phyloP scores from a whole-genome alignment of 2,888 invertebrate species.

The Diaperis boleti region DNA sequence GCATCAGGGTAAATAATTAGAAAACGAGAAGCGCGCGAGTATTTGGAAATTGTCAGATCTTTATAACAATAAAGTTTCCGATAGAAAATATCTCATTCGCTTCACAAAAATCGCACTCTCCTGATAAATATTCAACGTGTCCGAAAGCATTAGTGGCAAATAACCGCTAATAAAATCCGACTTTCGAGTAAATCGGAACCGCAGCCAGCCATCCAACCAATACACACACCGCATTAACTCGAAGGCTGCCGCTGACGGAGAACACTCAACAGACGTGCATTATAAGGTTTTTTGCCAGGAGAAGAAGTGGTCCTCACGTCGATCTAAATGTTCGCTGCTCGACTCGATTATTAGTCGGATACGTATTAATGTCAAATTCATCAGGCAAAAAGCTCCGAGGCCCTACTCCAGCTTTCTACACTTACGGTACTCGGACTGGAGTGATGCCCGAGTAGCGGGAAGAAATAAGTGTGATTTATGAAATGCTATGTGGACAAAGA shows the following conservation, averaged over 20 bases:
- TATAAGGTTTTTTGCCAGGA: constrained; percentile 40
- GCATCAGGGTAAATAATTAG: constrained; percentile 43
- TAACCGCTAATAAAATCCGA: constrained; percentile 57
- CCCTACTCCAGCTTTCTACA: constrained; percentile 25
- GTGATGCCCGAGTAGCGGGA: too few species aligned
- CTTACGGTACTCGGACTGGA: constrained; percentile 4
- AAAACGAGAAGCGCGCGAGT: constrained; percentile 22
- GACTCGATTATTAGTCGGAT: constrained; percentile 34
- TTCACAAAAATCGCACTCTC: background rate
- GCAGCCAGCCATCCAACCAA: constrained; percentile 37
- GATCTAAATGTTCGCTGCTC: constrained; percentile 28
- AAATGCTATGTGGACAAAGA: too few species aligned
- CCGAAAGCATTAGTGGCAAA: constrained; percentile 46
- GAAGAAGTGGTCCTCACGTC: constrained; percentile 31
- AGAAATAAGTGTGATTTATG: too few species aligned
- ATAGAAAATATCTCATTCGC: constrained; percentile 6
- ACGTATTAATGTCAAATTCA: constrained; percentile 39
- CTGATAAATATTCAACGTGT: constrained; percentile 48
- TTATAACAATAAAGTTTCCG: background rate
- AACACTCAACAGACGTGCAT: constrained; percentile 45
- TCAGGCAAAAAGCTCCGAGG: constrained; percentile 31
- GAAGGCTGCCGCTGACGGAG: constrained; percentile 46
- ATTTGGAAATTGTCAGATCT: constrained; percentile 11
- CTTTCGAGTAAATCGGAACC: constrained; percentile 58
- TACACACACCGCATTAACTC: constrained; percentile 54